A percentile compares a stretch with the other conserved stretches of the same genome.
phyloP scores from a whole-genome alignment of 2,113 vertebrate species.

The Anas platyrhynchos region DNA sequence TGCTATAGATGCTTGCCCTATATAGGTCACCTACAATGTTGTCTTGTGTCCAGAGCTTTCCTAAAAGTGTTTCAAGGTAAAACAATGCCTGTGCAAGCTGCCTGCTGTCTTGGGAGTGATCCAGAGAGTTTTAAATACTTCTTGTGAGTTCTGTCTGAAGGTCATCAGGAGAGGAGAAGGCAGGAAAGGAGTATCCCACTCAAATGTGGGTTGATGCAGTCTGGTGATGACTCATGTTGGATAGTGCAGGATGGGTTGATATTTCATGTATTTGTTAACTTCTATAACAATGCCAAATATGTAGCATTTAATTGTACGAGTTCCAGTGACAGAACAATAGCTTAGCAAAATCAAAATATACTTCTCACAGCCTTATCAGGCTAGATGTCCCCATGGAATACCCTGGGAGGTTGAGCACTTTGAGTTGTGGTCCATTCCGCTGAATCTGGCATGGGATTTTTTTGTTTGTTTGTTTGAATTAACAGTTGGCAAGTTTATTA shows the following conservation, averaged over 20 bases:
- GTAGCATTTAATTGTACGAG: neutral
- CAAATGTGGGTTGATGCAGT: neutral
- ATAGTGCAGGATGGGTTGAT: neutral
- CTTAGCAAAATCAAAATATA: neutral
- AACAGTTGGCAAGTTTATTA: neutral
- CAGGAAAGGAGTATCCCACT: constrained; percentile 59
- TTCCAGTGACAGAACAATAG: neutral
- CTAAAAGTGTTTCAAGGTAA: constrained; percentile 39
- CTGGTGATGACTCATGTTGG: constrained; percentile 38
- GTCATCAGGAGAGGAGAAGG: neutral
- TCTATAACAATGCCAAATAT: constrained; percentile 9
- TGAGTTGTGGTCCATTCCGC: neutral
- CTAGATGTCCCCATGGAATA: neutral
- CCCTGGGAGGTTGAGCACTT: neutral
- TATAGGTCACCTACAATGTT: neutral
- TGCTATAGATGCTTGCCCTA: neutral
- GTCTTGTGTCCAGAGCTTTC: constrained; percentile 15
- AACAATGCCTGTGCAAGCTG: constrained; percentile 12
- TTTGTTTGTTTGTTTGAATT: neutral
- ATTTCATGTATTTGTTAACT: constrained; percentile 28
- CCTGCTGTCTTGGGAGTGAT: constrained; percentile 16
- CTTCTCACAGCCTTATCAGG: neutral
- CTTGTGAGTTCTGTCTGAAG: neutral
- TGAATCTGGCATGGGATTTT: neutral
- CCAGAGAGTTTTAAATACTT: neutral